phyloP scores from a whole-genome alignment of 2,888 invertebrate species.

The Trachelus troglodyta region DNA sequence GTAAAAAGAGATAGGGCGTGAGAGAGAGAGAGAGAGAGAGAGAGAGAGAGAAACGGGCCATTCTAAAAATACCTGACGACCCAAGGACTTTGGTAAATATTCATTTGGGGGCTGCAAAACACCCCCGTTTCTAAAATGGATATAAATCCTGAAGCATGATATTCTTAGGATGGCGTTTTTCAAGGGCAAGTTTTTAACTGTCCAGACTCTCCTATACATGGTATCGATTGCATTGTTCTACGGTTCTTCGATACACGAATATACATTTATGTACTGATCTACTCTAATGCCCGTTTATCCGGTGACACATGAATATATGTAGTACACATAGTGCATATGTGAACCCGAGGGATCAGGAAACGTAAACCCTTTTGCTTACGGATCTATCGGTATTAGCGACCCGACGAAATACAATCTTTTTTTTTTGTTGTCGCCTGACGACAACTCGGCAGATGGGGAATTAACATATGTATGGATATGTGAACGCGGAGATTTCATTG shows the following conservation, averaged over 20 bases:
- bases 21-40: neutral
- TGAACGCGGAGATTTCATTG: constrained; percentile 36
- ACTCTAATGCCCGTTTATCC: too few species aligned
- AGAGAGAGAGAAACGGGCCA: constrained; percentile 1
- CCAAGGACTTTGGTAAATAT: constrained; percentile 4
- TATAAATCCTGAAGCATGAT: neutral
- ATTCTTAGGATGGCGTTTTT: constrained; percentile 15
- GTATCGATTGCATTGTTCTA: too few species aligned
- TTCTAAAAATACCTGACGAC: neutral
- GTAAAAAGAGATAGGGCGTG: neutral
- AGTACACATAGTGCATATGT: too few species aligned
- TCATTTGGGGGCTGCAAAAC: neutral
- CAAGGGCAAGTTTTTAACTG: too few species aligned
- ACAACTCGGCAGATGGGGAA: constrained; percentile 47
- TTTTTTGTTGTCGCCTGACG: constrained; percentile 22
- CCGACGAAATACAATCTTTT: constrained; percentile 32
- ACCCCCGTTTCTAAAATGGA: neutral
- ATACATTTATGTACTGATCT: too few species aligned
- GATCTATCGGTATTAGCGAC: constrained; percentile 34
- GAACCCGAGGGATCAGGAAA: constrained; percentile 35
- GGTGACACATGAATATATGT: too few species aligned
- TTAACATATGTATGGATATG: constrained; percentile 49
- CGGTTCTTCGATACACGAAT: too few species aligned
- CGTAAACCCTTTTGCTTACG: constrained; percentile 41
- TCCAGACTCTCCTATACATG: too few species aligned